Percentiles rank a stretch among this genome's conserved stretches.
phyloP scores from a whole-genome alignment of 2,888 invertebrate genomes.

The Drosophila conformis region DNA sequence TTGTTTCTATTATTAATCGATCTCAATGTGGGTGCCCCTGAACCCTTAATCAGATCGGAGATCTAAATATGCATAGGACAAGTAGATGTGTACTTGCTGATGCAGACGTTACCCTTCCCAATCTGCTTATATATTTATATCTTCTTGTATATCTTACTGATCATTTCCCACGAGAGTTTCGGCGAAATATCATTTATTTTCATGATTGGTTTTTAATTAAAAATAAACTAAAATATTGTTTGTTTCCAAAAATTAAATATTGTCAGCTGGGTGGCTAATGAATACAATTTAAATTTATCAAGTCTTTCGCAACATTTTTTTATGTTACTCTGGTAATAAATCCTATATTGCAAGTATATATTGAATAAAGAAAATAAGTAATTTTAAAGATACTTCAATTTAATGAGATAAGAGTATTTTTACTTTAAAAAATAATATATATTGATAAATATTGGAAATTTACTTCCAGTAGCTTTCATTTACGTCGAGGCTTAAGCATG shows the following conservation, averaged over 20 bases:
- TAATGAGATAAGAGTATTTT: not conserved
- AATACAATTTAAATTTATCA: not conserved
- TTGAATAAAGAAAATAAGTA: not conserved
- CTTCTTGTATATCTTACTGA: not conserved
- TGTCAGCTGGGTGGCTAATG: not conserved
- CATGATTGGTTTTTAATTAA: not conserved
- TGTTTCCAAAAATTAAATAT: not conserved
- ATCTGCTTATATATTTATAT: not conserved
- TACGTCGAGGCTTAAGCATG: not conserved
- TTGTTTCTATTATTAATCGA: constrained; percentile 50
- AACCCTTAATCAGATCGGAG: constrained; percentile 19
- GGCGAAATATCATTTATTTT: constrained; percentile 20
- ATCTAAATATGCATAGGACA: constrained; percentile 30
- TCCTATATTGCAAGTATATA: too few species aligned
- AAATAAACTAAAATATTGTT: not conserved
- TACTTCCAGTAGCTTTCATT: not conserved
- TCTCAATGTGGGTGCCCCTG: constrained; percentile 60
- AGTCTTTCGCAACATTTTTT: not conserved
- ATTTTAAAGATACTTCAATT: too few species aligned
- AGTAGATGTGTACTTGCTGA: not conserved
- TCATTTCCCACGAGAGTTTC: constrained; percentile 10
- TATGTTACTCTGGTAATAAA: not conserved
- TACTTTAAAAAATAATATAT: not conserved
- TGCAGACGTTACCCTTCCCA: constrained; percentile 32
- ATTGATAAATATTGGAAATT: not conserved